Evolutionary conservation across 2,888 invertebrate genomes (phyloP).

Genomic region (Parthenolecanium corni): DNA sequence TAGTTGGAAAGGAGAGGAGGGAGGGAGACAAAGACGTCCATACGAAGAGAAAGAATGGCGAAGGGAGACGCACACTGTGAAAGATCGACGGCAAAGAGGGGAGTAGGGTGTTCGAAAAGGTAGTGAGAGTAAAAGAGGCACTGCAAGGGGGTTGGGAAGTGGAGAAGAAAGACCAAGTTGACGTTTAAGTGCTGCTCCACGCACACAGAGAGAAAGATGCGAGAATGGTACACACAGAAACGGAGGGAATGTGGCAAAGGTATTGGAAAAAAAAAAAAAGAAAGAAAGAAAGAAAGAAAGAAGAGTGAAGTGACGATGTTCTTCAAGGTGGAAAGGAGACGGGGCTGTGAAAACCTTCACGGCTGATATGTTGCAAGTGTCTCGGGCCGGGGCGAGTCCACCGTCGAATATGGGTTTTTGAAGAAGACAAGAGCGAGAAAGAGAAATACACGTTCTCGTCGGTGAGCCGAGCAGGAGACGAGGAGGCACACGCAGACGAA

Average conservation of each 20-base stretch:
- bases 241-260: not conserved
- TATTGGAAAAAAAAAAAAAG: not conserved
- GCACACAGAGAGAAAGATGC: not conserved
- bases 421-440: not conserved
- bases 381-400: constrained; percentile 10
- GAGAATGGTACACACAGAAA: constrained; percentile 3
- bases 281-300: no score
- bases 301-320: not conserved
- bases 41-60: no score
- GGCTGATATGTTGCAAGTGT: constrained; percentile 26
- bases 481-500: not conserved
- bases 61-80: no score
- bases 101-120: no score
- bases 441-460: no score
- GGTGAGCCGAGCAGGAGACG: constrained; percentile 7
- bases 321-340: constrained; percentile 22
- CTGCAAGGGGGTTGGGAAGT: no score
- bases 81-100: no score
- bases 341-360: constrained; percentile 19
- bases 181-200: no score
- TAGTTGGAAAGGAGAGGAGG: no score
- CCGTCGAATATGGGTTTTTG: constrained; percentile 15
- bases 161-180: no score
- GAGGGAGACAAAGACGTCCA: no score
- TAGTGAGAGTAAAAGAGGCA: no score